Base-by-base conservation (phyloP, 2,113 vertebrate species). In the Alexandromys fortis region DNA sequence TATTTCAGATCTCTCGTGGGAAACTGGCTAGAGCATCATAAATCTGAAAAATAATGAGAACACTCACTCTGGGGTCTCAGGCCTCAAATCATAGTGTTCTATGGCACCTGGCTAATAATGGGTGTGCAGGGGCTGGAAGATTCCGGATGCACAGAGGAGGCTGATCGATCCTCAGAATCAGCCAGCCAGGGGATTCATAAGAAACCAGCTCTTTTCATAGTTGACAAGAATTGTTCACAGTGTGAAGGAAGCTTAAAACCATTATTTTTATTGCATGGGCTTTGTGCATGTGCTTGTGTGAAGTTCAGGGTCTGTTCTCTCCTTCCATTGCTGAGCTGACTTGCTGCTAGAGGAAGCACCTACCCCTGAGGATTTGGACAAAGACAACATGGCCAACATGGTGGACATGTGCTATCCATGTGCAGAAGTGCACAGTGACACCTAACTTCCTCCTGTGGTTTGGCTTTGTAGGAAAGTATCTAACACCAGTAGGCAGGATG, bases 371-470 rank as follows among this genome's bases (percentile, higher is more conserved):
- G 35, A 52, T 35, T n/a, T 86, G 85, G 63, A 26, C 6, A 10
- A 35, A 5, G 19, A 86, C 10, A 49, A 35, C 45, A 86, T 0
- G n/a, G 45, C 5, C 65, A 70, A 22, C 63, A 10, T 5, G 22
- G 17, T 68, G 19, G 42, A 19, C 81, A 17, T 42, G 63, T 16
- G 17, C 28, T 45, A 6, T 68, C 9, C 28, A 19, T 86, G 45
- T 33, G 17, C 13, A 70, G 30, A 49, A 42, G 7, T 30, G 52
- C 4, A 28, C 3, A 24, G 0, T 0, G 0, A 24, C 22, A 24
- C n/a, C 58, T 45, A 38, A 3, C 9, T 5, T 61, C 13, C 33
- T 35, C 22, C 35, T 10, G 14, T 45, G 30, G 72, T 28, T 42
- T 0, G 7, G 47, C 47, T 73, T 92, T 86, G 88, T 38, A 30